A percentile compares a stretch with the other conserved stretches of the same genome.
Conservation (phyloP, 2,113 vertebrate species). For the Xenopus laevis region DNA sequence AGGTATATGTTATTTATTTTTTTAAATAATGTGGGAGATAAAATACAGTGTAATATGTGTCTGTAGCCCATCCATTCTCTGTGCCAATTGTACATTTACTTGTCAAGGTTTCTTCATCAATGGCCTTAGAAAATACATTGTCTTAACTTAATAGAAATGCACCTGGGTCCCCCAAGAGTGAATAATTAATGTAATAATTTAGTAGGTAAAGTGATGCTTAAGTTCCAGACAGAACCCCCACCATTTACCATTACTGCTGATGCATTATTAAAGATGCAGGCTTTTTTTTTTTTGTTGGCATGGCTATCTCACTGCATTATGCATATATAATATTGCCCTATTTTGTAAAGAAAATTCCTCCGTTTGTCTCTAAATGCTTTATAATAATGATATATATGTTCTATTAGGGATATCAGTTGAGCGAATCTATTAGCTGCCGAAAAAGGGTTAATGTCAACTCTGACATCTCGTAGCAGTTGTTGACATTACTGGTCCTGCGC, state of each 20-base stretch:
- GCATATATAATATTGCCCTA: background rate
- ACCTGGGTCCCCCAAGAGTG: slow-evolving; percentile 8
- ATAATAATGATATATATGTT: no score
- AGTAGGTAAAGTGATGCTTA: slow-evolving; percentile 12
- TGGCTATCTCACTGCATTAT: slow-evolving; percentile 6
- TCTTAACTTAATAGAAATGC: slow-evolving; percentile 2
- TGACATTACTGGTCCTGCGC: slow-evolving; percentile 56
- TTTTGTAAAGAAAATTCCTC: background rate
- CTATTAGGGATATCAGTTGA: no score
- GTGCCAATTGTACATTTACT: no score
- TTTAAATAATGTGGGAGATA: no score
- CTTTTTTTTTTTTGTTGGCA: slow-evolving; percentile 22
- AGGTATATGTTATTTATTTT: no score
- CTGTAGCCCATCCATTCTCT: no score
- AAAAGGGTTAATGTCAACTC: slow-evolving; percentile 25
- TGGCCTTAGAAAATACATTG: background rate
- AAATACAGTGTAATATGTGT: no score
- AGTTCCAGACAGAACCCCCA: slow-evolving; percentile 2
- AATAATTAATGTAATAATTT: slow-evolving; percentile 25
- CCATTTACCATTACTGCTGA: slow-evolving; percentile 22
- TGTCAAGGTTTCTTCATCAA: no score
- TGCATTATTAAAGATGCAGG: slow-evolving; percentile 36
- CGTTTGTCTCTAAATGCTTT: no score
- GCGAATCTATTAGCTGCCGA: background rate
- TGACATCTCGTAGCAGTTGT: slow-evolving; percentile 46